Conservation (phyloP, 2,113 vertebrate species). For the Harpagus bidentatus region DNA sequence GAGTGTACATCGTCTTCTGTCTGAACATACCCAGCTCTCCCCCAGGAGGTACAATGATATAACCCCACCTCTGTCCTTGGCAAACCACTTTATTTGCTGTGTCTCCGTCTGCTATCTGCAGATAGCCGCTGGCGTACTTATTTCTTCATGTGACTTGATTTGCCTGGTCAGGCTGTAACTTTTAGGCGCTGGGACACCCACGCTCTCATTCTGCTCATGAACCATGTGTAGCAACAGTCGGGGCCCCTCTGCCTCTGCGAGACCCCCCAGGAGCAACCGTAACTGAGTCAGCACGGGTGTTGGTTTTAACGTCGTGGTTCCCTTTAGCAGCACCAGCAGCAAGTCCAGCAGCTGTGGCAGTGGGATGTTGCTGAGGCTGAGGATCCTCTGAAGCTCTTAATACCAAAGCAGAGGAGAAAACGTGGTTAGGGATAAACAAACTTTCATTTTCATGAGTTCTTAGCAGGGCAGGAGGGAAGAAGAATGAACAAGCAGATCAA, state of each 20-base stretch:
- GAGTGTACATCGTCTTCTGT: background rate
- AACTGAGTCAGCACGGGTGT: accelerated
- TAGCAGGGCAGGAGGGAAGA: background rate
- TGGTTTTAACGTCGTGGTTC: background rate
- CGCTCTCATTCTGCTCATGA: background rate
- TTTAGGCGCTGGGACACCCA: background rate
- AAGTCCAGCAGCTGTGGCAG: background rate
- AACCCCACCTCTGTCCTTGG: background rate
- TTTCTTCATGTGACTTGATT: background rate
- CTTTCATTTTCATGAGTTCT: background rate
- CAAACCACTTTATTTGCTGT: background rate
- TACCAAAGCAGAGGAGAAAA: background rate
- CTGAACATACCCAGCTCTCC: background rate
- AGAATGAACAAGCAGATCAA: background rate
- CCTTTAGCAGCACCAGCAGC: background rate
- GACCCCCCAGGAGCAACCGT: background rate
- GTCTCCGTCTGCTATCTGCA: background rate
- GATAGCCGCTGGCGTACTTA: background rate
- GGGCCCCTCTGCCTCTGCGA: background rate
- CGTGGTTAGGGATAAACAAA: background rate
- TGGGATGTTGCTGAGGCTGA: background rate
- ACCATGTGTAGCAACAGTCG: accelerated
- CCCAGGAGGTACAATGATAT: accelerated
- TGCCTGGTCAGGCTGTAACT: background rate
- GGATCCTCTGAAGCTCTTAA: background rate